Percentiles rank a stretch among this genome's conserved stretches.
These are phyloP conservation scores for Haliclona indistincta DNA, from an alignment of 37 sponge, comb jelly and placozoan genomes.

Conservation along the genomic window DNA sequence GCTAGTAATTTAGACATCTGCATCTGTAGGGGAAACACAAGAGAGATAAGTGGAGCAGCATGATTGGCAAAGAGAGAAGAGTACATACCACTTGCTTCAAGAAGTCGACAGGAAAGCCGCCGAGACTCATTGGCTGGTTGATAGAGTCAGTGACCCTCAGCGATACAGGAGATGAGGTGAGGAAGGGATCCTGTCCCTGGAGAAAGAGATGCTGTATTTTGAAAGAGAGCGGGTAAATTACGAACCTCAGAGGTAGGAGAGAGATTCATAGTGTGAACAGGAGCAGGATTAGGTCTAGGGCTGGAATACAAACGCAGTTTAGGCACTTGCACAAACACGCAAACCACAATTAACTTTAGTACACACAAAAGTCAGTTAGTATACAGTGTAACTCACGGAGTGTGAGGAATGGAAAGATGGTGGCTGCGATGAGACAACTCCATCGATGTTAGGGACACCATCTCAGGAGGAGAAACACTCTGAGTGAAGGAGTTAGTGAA, in stretches of 20 bases:
- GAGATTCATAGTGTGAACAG: too few relatives aligned
- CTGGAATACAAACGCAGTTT: neutral
- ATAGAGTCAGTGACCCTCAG: neutral
- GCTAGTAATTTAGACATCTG: constrained; percentile 60
- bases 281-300: too few relatives aligned
- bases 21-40: constrained; percentile 23
- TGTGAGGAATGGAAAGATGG: neutral
- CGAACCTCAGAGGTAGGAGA: too few relatives aligned
- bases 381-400: neutral
- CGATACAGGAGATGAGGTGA: constrained; percentile 48
- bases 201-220: too few relatives aligned
- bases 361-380: neutral
- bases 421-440: constrained; percentile 31
- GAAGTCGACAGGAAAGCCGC: constrained; percentile 54
- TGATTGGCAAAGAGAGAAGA: neutral
- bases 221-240: too few relatives aligned
- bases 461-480: constrained; percentile 41
- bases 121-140: constrained; percentile 25
- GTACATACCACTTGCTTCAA: constrained; percentile 62
- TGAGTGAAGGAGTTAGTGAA: neutral
- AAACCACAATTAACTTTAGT: neutral
- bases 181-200: constrained; percentile 45
- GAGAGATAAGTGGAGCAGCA: neutral
- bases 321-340: constrained; percentile 10
- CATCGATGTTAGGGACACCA: constrained; percentile 47